phyloP scores from a whole-genome alignment of 1,140 invertebrate genomes.

The Saccostrea cuccullata region DNA sequence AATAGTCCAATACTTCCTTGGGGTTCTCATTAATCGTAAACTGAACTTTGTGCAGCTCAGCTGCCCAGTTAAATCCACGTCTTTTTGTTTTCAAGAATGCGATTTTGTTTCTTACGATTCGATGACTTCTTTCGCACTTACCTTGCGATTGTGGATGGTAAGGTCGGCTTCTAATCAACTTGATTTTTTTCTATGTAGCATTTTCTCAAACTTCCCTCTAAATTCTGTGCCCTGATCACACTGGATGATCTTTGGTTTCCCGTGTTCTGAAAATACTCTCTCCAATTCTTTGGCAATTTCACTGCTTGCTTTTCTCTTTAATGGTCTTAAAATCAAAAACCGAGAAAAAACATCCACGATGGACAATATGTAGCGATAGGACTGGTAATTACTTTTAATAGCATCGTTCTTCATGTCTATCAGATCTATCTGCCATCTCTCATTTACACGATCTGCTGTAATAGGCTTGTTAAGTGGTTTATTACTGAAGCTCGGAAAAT shows the following conservation, averaged over 20 bases:
- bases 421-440: conserved; percentile 39
- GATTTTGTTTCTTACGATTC: conserved; percentile 7
- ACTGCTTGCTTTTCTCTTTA: background rate
- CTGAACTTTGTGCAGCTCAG: background rate
- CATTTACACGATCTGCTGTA: conserved; percentile 28
- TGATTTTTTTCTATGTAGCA: conserved; percentile 17
- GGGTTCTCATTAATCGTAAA: background rate
- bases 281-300: background rate
- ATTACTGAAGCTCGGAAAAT: background rate
- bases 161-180: conserved; percentile 24
- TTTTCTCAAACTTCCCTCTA: background rate
- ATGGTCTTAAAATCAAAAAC: conserved; percentile 19
- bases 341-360: conserved; percentile 29
- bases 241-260: background rate
- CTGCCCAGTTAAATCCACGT: background rate
- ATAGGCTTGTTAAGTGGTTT: background rate
- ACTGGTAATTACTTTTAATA: background rate
- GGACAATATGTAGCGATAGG: conserved; percentile 17
- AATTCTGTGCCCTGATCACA: conserved; percentile 42
- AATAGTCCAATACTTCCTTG: background rate
- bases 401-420: conserved; percentile 29
- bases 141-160: conserved; percentile 45
- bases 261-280: conserved; percentile 31
- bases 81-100: background rate
- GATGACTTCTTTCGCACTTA: conserved; percentile 12